Conservation (phyloP, 2,113 vertebrate genomes). For the Xenopus borealis region DNA sequence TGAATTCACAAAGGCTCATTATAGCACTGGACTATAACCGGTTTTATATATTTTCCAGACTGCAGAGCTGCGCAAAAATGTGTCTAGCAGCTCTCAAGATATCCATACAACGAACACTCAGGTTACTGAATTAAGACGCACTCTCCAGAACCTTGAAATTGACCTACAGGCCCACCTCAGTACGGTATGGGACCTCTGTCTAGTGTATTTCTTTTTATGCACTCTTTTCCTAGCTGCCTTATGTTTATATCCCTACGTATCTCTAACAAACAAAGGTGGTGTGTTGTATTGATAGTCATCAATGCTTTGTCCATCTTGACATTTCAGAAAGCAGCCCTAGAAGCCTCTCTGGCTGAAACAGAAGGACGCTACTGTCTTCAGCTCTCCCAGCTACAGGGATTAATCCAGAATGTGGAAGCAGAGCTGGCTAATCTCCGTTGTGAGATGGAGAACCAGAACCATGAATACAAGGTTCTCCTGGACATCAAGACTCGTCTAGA, state of each 20-base stretch:
- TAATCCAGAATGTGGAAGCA: conserved; percentile 52
- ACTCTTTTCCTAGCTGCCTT: too few relatives aligned
- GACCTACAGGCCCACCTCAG: conserved; percentile 63
- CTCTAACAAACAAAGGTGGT: too few relatives aligned
- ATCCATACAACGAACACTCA: conserved; percentile 56
- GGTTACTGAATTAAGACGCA: conserved; percentile 58
- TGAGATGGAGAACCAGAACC: conserved; percentile 50
- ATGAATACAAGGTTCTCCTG: conserved; percentile 69
- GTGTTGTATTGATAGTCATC: too few relatives aligned
- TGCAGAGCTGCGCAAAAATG: conserved; percentile 56
- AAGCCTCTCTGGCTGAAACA: conserved; percentile 54
- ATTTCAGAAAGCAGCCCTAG: conserved; percentile 54
- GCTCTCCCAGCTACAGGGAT: conserved; percentile 55
- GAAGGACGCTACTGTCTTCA: conserved; percentile 56
- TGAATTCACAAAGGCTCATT: too few relatives aligned
- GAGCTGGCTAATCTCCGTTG: conserved; percentile 58
- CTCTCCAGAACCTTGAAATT: conserved; percentile 59
- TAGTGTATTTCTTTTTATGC: too few relatives aligned
- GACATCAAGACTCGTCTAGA: conserved; percentile 61
- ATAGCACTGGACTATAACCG: too few relatives aligned
- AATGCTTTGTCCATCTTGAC: too few relatives aligned
- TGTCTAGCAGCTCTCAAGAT: conserved; percentile 58
- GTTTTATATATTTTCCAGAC: conserved; percentile 46
- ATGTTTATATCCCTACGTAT: too few relatives aligned
- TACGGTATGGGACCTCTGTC: conserved; percentile 50